Evolutionary conservation across 2,888 invertebrate species (phyloP).

Genomic region (Ophioninae sp.): DNA sequence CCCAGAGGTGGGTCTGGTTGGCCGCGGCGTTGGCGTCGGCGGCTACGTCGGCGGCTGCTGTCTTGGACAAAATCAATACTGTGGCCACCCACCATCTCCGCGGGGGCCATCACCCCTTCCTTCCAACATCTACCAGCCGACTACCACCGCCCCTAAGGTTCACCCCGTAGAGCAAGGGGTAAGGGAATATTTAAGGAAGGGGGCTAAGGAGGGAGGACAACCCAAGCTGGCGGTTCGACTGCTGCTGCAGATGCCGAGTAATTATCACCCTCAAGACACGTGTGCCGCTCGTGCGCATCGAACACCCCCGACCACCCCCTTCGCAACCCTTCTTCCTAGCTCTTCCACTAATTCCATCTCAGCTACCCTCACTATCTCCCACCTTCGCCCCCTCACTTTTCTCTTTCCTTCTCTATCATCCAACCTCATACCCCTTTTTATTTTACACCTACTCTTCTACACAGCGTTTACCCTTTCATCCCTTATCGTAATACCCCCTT

Average conservation of each 20-base stretch:
- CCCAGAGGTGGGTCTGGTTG: constrained; percentile 80
- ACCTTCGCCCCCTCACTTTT: too few relatives aligned
- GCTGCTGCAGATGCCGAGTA: constrained; percentile 81
- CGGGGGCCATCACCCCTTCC: constrained; percentile 71
- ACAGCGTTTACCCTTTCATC: constrained; percentile 50
- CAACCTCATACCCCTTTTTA: constrained; percentile 46
- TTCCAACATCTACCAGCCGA: constrained; percentile 65
- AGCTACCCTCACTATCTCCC: constrained; percentile 56
- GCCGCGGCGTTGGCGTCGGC: constrained; percentile 79
- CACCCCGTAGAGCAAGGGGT: constrained; percentile 72
- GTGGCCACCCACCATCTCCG: constrained; percentile 76
- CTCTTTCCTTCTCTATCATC: constrained; percentile 60
- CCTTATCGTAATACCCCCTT: constrained; percentile 7
- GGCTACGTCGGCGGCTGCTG: constrained; percentile 74
- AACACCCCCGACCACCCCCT: constrained; percentile 61
- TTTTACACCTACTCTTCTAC: constrained; percentile 37
- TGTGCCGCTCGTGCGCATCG: constrained; percentile 77
- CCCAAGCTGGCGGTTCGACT: constrained; percentile 69
- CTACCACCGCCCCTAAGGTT: constrained; percentile 64
- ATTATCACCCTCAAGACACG: constrained; percentile 82
- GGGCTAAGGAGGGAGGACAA: constrained; percentile 64
- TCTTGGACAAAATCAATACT: constrained; percentile 82
- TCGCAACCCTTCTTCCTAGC: too few relatives aligned
- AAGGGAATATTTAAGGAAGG: constrained; percentile 72
- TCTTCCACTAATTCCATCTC: constrained; percentile 27